phyloP scores from a whole-genome alignment of 2,113 vertebrate genomes.

The Periophthalmus modestus region DNA sequence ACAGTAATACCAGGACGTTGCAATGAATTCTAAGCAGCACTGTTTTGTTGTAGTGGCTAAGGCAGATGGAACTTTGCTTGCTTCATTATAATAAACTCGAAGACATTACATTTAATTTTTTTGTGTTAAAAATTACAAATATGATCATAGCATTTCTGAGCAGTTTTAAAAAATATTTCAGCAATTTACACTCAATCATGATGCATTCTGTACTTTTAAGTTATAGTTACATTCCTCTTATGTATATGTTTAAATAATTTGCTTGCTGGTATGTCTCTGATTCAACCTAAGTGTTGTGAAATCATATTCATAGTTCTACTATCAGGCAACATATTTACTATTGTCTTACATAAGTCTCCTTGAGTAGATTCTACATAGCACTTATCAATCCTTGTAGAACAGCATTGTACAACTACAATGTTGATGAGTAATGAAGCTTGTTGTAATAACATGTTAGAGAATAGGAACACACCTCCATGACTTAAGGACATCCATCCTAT shows the following conservation, averaged over 20 bases:
- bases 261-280: not conserved
- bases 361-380: not conserved
- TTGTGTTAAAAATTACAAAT: no score
- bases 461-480: not conserved
- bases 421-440: constrained; percentile 4
- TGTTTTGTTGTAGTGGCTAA: no score
- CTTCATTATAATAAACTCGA: no score
- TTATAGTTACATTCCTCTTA: not conserved
- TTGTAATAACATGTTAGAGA: constrained; percentile 1
- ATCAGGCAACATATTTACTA: not conserved
- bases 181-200: not conserved
- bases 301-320: not conserved
- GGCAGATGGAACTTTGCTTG: no score
- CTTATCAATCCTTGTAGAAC: not conserved
- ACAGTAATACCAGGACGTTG: no score
- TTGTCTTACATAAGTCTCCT: not conserved
- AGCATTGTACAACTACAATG: not conserved
- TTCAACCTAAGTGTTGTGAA: not conserved
- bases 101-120: no score
- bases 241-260: not conserved
- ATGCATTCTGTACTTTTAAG: not conserved
- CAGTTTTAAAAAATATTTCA: not conserved
- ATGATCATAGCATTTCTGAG: not conserved
- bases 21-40: no score
- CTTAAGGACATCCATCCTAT: not conserved